A percentile compares a stretch with the other conserved stretches of the same genome.
phyloP scores from a whole-genome alignment of 1,140 invertebrate genomes.

The Eulimnadia texana region DNA sequence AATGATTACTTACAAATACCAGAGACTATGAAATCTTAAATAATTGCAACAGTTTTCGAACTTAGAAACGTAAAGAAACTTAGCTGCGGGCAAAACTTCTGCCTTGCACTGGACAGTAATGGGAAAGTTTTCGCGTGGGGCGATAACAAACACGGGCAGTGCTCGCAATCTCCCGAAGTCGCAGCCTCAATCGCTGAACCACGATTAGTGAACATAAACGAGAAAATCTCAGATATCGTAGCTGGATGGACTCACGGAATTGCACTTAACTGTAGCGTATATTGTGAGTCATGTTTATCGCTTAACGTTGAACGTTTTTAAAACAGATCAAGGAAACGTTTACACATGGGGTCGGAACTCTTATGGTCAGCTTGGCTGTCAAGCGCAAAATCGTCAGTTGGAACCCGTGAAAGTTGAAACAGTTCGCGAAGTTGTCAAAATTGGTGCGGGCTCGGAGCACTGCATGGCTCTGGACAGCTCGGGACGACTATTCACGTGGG shows the following conservation, averaged over 20 bases:
- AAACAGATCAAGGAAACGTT: slow-evolving; percentile 39
- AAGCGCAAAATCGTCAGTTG: neutral
- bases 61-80: slow-evolving; percentile 34
- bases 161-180: slow-evolving; percentile 35
- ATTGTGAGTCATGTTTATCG: too few relatives aligned
- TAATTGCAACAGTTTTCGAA: too few relatives aligned
- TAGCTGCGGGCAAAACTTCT: slow-evolving; percentile 56
- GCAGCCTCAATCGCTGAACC: slow-evolving; percentile 34
- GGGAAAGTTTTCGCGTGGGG: slow-evolving; percentile 49
- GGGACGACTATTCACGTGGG: slow-evolving; percentile 56
- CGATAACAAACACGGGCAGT: slow-evolving; percentile 56
- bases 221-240: slow-evolving; percentile 22
- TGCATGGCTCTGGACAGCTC: slow-evolving; percentile 42
- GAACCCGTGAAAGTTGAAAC: slow-evolving; percentile 15
- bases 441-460: slow-evolving; percentile 62
- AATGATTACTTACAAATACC: too few relatives aligned
- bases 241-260: slow-evolving; percentile 61
- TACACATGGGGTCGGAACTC: slow-evolving; percentile 63
- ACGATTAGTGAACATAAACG: slow-evolving; percentile 23
- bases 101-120: slow-evolving; percentile 40
- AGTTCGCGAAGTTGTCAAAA: slow-evolving; percentile 31
- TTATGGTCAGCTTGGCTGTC: slow-evolving; percentile 52
- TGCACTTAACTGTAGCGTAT: too few relatives aligned
- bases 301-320: too few relatives aligned
- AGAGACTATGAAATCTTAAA: too few relatives aligned